Base-by-base conservation (phyloP, 1,140 invertebrate genomes). In the Apis florea region DNA sequence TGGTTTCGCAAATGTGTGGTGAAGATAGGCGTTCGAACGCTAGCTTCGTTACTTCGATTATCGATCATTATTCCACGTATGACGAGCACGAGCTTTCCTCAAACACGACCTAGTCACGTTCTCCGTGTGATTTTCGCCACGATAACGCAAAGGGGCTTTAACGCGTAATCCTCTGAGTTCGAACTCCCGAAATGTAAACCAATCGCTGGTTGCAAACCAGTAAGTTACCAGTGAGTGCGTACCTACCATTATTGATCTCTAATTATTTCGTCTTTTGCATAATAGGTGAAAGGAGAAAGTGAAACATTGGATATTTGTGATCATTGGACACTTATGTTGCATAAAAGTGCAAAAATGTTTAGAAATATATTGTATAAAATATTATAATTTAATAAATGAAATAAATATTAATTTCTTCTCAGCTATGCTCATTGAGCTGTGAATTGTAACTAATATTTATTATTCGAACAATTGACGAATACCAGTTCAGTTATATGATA, bases 41-140 rank as follows among this genome's bases (percentile, higher is more conserved):
- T 51, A 40, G 69, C 77, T 79, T 79, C 77, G 77, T 79, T 79
- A 79, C 77, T 79, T 79, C 77, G 77, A 72, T 71, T 72, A 79
- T 79, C 69, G 58, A 79, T 79, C 77, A 79, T 79, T 79, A 79
- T 51, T 79, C 77, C 67, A n/a, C 77, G 68, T 72, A 71, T 72
- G 68, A 63, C 49, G 58, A 71, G 49, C 67, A 63, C 56, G 58
- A 59, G 68, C 54, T 71, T 63, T 72, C 56, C 77, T 79, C 77
- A 79, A 79, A 79, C 77, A 79, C 56, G 77, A 63, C 68, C 68
- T 40, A 51, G 77, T 79, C 77, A 80, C 70, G 78, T 80, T 66
- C 71, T 56, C 70, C 68, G 58, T 51, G 70, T 74, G 71, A 80
- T 74, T 73, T 49, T 54, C 69, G 71, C 69, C 70, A 24, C 51